A percentile compares a stretch with the other conserved stretches of the same genome.
Conservation (phyloP, 2,888 invertebrate species). For the Eupithecia exiguata region DNA sequence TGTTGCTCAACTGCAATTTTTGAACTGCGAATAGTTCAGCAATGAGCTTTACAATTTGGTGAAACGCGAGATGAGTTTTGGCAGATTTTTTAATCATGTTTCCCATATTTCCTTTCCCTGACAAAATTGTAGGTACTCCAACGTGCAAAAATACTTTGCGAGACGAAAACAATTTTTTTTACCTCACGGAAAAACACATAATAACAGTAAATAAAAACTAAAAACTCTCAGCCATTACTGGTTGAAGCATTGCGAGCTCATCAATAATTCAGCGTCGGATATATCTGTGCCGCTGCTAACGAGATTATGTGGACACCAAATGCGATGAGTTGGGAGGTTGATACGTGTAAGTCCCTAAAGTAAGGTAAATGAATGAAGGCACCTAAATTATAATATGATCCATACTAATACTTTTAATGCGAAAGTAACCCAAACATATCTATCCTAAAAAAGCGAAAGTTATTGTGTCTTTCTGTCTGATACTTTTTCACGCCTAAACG, state of each 20-base stretch:
- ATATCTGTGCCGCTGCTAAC: slow-evolving; percentile 29
- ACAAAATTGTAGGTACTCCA: too few relatives aligned
- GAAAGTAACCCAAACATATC: too few relatives aligned
- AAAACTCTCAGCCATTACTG: neutral
- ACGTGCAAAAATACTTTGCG: neutral
- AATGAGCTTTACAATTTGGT: too few relatives aligned
- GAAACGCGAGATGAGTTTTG: too few relatives aligned
- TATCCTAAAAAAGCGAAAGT: too few relatives aligned
- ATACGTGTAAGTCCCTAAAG: neutral
- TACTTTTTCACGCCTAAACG: too few relatives aligned
- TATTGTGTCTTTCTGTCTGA: too few relatives aligned
- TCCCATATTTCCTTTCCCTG: too few relatives aligned
- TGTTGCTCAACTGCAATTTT: too few relatives aligned
- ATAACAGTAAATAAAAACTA: neutral
- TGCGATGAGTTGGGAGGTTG: slow-evolving; percentile 15
- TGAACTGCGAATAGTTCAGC: too few relatives aligned
- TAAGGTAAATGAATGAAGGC: neutral
- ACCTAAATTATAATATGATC: neutral
- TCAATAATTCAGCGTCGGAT: slow-evolving; percentile 31
- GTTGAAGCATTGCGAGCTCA: slow-evolving; percentile 21
- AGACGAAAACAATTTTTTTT: neutral
- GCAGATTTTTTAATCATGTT: too few relatives aligned
- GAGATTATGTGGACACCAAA: slow-evolving; percentile 29
- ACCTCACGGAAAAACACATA: neutral
- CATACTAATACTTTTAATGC: neutral